phyloP scores from a whole-genome alignment of 2,113 vertebrate genomes.

The Paedocypris sp. region DNA sequence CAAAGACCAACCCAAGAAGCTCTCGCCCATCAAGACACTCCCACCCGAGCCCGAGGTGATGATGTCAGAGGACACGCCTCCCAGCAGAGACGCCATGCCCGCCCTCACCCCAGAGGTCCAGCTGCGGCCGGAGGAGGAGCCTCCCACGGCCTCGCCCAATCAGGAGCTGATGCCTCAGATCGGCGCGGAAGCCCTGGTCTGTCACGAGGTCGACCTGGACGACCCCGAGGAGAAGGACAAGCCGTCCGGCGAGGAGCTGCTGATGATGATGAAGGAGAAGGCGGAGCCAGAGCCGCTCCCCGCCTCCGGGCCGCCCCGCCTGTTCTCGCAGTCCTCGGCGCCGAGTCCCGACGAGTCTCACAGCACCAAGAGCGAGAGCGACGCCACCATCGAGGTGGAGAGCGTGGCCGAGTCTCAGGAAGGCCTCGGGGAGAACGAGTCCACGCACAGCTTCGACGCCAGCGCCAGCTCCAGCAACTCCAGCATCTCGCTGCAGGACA shows the following conservation, averaged over 20 bases:
- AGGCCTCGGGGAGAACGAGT: slow-evolving; percentile 68
- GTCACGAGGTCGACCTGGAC: slow-evolving; percentile 91
- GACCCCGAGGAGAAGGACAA: slow-evolving; percentile 90
- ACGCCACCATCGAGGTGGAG: slow-evolving; percentile 76
- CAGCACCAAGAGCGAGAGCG: slow-evolving; percentile 62
- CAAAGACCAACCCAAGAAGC: slow-evolving; percentile 58
- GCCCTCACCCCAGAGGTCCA: slow-evolving; percentile 56
- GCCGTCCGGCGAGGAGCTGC: slow-evolving; percentile 55
- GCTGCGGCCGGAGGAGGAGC: slow-evolving; percentile 38
- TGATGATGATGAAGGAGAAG: slow-evolving; percentile 44
- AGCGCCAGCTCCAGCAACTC: slow-evolving; percentile 66
- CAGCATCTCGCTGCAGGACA: slow-evolving; percentile 64
- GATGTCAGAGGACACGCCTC: background rate
- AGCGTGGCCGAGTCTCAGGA: slow-evolving; percentile 72
- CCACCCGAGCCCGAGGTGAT: slow-evolving; percentile 46
- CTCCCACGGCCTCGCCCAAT: slow-evolving; percentile 14
- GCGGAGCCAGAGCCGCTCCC: slow-evolving; percentile 6
- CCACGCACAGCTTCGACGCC: slow-evolving; percentile 72
- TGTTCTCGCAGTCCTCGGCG: slow-evolving; percentile 45
- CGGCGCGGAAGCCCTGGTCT: slow-evolving; percentile 81
- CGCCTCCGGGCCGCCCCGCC: slow-evolving; percentile 40
- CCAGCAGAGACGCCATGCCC: slow-evolving; percentile 56
- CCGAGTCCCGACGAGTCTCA: slow-evolving; percentile 70
- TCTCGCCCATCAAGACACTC: slow-evolving; percentile 30
- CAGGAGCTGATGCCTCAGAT: slow-evolving; percentile 79